A percentile compares a stretch with the other conserved stretches of the same genome.
Conservation (phyloP, 2,113 vertebrate genomes). For the Hydropotes inermis region DNA sequence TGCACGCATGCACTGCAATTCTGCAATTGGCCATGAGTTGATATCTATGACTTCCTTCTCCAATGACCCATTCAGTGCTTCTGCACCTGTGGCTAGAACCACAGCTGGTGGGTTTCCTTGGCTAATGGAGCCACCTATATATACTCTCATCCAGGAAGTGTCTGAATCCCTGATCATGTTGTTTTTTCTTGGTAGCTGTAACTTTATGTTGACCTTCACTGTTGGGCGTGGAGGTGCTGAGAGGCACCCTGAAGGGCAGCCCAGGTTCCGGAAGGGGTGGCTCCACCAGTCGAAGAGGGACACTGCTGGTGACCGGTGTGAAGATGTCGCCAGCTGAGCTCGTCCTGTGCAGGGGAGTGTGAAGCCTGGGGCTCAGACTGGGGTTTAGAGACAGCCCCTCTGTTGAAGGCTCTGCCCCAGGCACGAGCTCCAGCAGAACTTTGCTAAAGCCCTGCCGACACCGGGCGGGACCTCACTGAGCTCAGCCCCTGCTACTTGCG, state of each 20-base stretch:
- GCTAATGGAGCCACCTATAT: background rate
- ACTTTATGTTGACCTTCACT: background rate
- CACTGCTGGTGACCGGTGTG: accelerated
- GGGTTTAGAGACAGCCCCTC: background rate
- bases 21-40: accelerated
- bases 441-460: accelerated
- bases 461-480: accelerated
- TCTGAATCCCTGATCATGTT: accelerated
- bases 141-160: background rate
- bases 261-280: accelerated
- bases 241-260: background rate
- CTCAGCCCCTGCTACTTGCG: accelerated
- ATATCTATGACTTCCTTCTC: accelerated
- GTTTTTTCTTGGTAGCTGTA: background rate
- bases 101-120: accelerated
- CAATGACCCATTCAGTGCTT: accelerated
- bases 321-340: background rate
- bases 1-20: background rate
- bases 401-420: accelerated
- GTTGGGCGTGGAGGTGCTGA: accelerated
- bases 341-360: background rate
- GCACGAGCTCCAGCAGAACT: accelerated
- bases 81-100: accelerated
- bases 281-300: background rate
- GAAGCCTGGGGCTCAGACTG: background rate